Evolutionary conservation across 1,140 invertebrate species (phyloP).

Genomic region (Drosophila lini): DNA sequence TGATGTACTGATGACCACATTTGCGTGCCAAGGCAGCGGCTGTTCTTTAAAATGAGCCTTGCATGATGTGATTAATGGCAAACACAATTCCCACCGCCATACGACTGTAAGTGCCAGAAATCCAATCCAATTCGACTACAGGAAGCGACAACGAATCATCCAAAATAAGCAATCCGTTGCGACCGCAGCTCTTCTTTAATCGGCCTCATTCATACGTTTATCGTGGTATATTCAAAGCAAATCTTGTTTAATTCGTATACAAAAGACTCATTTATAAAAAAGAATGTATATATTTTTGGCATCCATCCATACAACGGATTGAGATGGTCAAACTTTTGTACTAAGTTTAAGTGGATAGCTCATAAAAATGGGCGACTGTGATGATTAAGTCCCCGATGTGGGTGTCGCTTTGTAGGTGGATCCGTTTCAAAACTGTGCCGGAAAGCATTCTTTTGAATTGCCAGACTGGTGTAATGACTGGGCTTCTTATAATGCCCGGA

Average conservation of each 20-base stretch:
- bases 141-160: slow-evolving; percentile 60
- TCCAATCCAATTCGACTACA: slow-evolving; percentile 48
- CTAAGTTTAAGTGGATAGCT: slow-evolving; percentile 53
- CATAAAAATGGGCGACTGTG: slow-evolving; percentile 17
- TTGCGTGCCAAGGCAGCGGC: slow-evolving; percentile 52
- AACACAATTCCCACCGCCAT: slow-evolving; percentile 40
- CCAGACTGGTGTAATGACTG: slow-evolving; percentile 2
- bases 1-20: slow-evolving; percentile 28
- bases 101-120: slow-evolving; percentile 13
- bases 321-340: slow-evolving; percentile 64
- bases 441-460: slow-evolving; percentile 6
- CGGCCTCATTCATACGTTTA: slow-evolving; percentile 57
- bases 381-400: slow-evolving; percentile 7
- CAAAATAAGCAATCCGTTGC: slow-evolving; percentile 69
- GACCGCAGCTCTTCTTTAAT: slow-evolving; percentile 44
- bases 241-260: slow-evolving; percentile 70
- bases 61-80: slow-evolving; percentile 49
- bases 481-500: slow-evolving; percentile 1
- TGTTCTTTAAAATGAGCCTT: slow-evolving; percentile 34
- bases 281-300: slow-evolving; percentile 52
- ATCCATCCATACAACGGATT: slow-evolving; percentile 63
- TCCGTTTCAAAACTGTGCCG: slow-evolving; percentile 9
- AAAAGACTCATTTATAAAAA: slow-evolving; percentile 65
- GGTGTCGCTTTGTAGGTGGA: slow-evolving; percentile 8
- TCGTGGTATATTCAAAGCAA: slow-evolving; percentile 65